phyloP scores from a whole-genome alignment of 2,888 invertebrate species.

The Ectropis crepuscularia region DNA sequence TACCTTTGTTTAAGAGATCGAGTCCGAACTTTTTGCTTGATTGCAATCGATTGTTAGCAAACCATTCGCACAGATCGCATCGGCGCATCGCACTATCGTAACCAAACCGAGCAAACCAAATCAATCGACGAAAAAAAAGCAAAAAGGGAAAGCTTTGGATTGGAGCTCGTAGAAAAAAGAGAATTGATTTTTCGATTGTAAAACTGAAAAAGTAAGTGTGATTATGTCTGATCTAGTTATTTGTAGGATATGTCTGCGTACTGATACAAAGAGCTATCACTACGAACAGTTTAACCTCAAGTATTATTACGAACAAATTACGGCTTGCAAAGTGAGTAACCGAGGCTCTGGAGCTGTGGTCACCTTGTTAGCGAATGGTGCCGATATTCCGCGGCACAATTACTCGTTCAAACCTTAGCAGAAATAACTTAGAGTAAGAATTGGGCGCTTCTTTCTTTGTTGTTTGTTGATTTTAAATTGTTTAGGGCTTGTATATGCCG shows the following conservation, averaged over 20 bases:
- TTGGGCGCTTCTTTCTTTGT: constrained; percentile 15
- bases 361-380: constrained; percentile 18
- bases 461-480: constrained; percentile 4
- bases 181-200: constrained; percentile 34
- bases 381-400: constrained; percentile 9
- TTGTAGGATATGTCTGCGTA: constrained; percentile 59
- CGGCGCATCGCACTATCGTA: constrained; percentile 3
- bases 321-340: constrained; percentile 57
- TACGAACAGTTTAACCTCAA: constrained; percentile 55
- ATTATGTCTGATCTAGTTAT: constrained; percentile 54
- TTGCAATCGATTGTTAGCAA: constrained; percentile 9
- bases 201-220: constrained; percentile 33
- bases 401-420: constrained; percentile 13
- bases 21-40: not conserved
- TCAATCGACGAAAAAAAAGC: constrained; percentile 16
- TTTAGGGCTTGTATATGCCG: not conserved
- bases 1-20: no score
- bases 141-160: constrained; percentile 26
- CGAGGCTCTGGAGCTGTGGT: constrained; percentile 17
- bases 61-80: not conserved
- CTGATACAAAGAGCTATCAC: constrained; percentile 56
- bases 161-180: constrained; percentile 28
- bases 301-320: constrained; percentile 61
- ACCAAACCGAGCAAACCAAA: constrained; percentile 1
- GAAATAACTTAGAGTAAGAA: constrained; percentile 9